Conservation (phyloP, 2,888 invertebrate species). For the Troilus luridus region DNA sequence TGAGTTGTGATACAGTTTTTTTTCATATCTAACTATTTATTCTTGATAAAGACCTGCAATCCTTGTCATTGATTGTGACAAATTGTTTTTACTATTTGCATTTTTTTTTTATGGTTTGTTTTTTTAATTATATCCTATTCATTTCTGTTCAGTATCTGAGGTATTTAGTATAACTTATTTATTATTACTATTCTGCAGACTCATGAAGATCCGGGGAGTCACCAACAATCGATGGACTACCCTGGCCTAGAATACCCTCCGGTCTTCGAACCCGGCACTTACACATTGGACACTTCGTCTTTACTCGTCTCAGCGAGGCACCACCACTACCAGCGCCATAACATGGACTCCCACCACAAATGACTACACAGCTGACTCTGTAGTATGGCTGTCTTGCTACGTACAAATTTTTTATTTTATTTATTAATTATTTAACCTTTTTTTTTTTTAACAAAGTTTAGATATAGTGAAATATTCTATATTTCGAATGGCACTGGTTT, state of each 20-base stretch:
- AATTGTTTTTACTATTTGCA: too few species aligned
- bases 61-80: too few species aligned
- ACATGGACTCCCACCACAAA: not conserved
- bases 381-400: not conserved
- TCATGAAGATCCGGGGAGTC: conserved; percentile 5
- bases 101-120: too few species aligned
- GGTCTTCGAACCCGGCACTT: conserved; percentile 87
- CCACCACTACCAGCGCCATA: not conserved
- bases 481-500: not conserved
- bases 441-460: not conserved
- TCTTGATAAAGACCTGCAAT: too few species aligned
- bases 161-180: too few species aligned
- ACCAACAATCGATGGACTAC: conserved; percentile 74
- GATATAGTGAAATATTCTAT: not conserved
- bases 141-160: not conserved
- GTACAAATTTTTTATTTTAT: not conserved
- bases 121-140: too few species aligned
- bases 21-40: too few species aligned
- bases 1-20: too few species aligned
- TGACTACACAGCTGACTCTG: not conserved
- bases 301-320: conserved; percentile 22
- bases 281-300: conserved; percentile 73
- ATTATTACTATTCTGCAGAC: not conserved
- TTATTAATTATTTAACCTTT: not conserved
- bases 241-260: conserved; percentile 89